Conservation (phyloP, 1,140 invertebrate species). For the Schlechtendalia chinensis region DNA sequence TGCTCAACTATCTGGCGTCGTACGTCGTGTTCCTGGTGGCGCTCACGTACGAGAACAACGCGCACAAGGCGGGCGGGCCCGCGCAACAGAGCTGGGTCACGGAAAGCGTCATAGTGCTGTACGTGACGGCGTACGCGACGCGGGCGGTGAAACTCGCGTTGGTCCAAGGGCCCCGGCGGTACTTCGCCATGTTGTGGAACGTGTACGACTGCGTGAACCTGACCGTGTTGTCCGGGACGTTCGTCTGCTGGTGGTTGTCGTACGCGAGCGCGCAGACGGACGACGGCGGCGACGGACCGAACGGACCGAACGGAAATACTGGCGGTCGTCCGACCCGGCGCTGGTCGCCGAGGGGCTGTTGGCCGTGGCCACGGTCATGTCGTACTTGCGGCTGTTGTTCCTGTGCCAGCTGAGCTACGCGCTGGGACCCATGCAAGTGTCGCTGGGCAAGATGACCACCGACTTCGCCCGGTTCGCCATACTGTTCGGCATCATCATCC, state of each 20-base stretch:
- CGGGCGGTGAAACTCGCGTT: not conserved
- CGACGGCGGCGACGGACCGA: not conserved
- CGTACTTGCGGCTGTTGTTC: conserved; percentile 62
- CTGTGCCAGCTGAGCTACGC: conserved; percentile 62
- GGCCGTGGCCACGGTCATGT: conserved; percentile 71
- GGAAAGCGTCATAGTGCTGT: not conserved
- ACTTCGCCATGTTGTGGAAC: conserved; percentile 40
- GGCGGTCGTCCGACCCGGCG: conserved; percentile 69
- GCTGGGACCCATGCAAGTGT: conserved; percentile 64
- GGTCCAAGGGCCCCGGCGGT: conserved; percentile 17
- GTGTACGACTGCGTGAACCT: conserved; percentile 3
- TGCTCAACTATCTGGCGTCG: conserved; percentile 62
- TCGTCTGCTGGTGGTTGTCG: not conserved
- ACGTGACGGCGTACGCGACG: not conserved
- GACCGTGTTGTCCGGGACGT: not conserved
- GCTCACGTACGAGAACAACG: conserved; percentile 62
- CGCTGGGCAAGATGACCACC: conserved; percentile 62
- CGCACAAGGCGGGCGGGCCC: conserved; percentile 60
- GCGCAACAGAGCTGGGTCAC: fast-evolving
- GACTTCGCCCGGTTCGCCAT: conserved; percentile 62
- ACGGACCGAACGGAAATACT: conserved; percentile 56
- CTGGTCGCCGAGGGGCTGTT: conserved; percentile 72
- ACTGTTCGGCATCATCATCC: conserved; percentile 61
- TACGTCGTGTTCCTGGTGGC: conserved; percentile 65
- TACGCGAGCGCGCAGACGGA: not conserved